Percentiles rank a stretch among this genome's conserved stretches.
Evolutionary conservation across 2,797 vertebrate genomes (phyloP).

Genomic region (Aphelocoma californica): DNA sequence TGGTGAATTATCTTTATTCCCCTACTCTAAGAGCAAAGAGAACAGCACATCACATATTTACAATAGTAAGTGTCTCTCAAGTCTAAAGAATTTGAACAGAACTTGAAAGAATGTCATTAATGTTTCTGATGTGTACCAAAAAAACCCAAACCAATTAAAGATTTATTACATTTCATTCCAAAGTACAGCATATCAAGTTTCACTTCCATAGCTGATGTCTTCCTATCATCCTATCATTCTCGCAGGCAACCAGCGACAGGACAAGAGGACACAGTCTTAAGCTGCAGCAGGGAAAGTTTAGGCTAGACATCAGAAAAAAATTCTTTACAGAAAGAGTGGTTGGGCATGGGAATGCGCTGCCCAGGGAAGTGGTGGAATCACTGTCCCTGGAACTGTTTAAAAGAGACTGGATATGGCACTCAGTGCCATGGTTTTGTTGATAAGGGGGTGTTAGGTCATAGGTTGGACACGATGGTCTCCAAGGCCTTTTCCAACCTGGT

Average conservation of each 20-base stretch:
- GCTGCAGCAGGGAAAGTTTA: neutral
- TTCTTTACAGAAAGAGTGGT: neutral
- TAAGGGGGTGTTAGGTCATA: rapidly evolving
- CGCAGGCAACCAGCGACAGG: rapidly evolving
- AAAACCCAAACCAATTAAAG: neutral
- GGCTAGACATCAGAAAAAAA: neutral
- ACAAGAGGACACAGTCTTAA: neutral
- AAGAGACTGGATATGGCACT: neutral
- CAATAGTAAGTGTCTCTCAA: neutral
- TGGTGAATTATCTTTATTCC: neutral
- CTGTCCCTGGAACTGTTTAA: neutral
- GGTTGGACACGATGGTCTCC: too few species aligned
- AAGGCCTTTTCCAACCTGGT: neutral
- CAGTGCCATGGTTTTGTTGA: neutral
- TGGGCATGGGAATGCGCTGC: neutral
- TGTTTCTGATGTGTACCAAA: neutral
- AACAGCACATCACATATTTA: neutral
- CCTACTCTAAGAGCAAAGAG: neutral
- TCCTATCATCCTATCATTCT: neutral
- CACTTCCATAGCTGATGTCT: neutral
- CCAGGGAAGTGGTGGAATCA: neutral
- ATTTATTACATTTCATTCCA: neutral
- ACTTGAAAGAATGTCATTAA: neutral
- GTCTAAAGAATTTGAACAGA: neutral
- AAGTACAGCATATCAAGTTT: neutral